Percentiles rank a stretch among this genome's conserved stretches.
phyloP scores from a whole-genome alignment of 37 sponge, comb jelly and placozoan species.

The Haliclona indistincta region DNA sequence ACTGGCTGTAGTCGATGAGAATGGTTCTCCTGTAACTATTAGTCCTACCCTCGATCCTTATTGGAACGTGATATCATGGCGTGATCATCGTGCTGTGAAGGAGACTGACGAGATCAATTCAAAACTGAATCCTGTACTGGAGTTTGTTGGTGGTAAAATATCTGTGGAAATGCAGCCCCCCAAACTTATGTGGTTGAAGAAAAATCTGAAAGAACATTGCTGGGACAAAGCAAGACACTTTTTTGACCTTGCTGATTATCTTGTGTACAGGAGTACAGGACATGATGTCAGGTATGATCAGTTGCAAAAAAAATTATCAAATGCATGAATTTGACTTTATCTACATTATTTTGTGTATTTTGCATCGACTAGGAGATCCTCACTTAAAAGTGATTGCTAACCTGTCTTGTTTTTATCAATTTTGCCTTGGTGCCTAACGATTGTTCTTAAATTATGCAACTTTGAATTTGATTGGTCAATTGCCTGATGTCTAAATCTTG shows the following conservation, averaged over 20 bases:
- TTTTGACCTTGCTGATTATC: slow-evolving; percentile 85
- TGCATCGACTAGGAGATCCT: too few relatives aligned
- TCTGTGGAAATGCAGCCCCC: slow-evolving; percentile 92
- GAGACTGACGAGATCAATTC: slow-evolving; percentile 72
- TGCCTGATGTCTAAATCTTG: too few relatives aligned
- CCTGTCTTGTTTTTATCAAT: too few relatives aligned
- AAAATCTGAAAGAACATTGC: slow-evolving; percentile 46
- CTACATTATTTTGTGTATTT: too few relatives aligned
- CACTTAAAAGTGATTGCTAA: too few relatives aligned
- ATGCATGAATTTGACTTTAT: too few relatives aligned
- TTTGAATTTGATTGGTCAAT: too few relatives aligned
- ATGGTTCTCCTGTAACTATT: slow-evolving; percentile 64
- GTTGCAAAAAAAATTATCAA: too few relatives aligned
- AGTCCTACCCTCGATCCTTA: slow-evolving; percentile 34
- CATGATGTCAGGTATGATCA: slow-evolving; percentile 35
- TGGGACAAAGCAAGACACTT: slow-evolving; percentile 84
- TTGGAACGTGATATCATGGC: slow-evolving; percentile 80
- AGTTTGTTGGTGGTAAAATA: slow-evolving; percentile 76
- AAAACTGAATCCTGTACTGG: slow-evolving; percentile 53
- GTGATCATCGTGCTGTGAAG: slow-evolving; percentile 78
- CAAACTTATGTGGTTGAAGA: slow-evolving; percentile 88
- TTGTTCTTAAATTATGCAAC: too few relatives aligned
- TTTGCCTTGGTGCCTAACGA: too few relatives aligned
- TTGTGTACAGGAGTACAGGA: slow-evolving; percentile 81
- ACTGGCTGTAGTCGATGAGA: slow-evolving; percentile 56